A percentile compares a stretch with the other conserved stretches of the same genome.
Conservation (phyloP, 2,888 invertebrate species). For the Netelia fuscicornis region DNA sequence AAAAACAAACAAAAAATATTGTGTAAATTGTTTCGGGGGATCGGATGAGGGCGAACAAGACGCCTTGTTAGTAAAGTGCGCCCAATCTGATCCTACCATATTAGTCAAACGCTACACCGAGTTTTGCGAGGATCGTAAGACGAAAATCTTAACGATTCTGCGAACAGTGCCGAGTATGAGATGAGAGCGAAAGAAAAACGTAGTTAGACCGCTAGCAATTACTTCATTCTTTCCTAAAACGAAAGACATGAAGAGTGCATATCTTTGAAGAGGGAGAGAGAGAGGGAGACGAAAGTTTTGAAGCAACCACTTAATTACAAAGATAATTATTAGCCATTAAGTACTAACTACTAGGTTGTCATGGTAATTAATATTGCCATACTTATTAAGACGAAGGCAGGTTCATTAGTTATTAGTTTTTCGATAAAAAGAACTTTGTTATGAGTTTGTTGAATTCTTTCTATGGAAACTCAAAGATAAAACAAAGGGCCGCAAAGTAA, state of each 20-base stretch:
- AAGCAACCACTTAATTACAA: constrained; percentile 71
- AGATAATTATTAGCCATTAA: constrained; percentile 74
- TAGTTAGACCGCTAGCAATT: constrained; percentile 64
- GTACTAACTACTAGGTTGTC: constrained; percentile 65
- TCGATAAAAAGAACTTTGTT: constrained; percentile 72
- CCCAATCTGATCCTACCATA: constrained; percentile 49
- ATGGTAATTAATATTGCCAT: constrained; percentile 65
- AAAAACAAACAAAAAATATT: constrained; percentile 43
- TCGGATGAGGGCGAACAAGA: constrained; percentile 40
- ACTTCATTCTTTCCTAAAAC: constrained; percentile 70
- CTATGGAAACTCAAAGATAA: constrained; percentile 43
- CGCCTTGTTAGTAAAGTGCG: constrained; percentile 64
- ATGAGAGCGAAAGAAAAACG: constrained; percentile 34
- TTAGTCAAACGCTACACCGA: constrained; percentile 64
- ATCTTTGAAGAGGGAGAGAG: constrained; percentile 71
- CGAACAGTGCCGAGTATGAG: constrained; percentile 18
- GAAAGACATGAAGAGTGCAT: constrained; percentile 73
- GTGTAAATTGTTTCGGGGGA: constrained; percentile 59
- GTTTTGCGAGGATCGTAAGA: constrained; percentile 54
- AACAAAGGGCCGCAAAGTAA: neutral
- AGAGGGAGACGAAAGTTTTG: constrained; percentile 63
- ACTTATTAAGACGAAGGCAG: constrained; percentile 67
- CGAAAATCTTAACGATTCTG: constrained; percentile 8
- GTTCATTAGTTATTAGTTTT: constrained; percentile 67
- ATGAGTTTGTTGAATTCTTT: constrained; percentile 59